Evolutionary conservation across 1,140 invertebrate species (phyloP).

Genomic region (Colletes latitarsis): DNA sequence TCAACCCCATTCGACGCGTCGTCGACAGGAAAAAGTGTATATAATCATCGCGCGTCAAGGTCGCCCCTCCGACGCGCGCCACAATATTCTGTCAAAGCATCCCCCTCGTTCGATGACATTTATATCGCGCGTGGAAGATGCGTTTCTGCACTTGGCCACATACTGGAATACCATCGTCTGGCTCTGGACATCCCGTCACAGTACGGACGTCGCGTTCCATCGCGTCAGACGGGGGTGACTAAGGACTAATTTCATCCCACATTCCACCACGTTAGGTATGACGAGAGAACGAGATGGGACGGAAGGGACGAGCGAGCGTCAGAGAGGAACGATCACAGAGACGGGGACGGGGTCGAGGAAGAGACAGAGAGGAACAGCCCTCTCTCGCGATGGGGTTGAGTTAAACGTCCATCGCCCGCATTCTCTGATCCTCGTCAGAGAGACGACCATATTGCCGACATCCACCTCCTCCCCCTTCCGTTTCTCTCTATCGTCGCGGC

Average conservation of each 20-base stretch:
- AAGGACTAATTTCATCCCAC: conserved; percentile 66
- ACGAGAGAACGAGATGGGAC: conserved; percentile 16
- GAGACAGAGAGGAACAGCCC: background rate
- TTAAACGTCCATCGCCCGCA: conserved; percentile 62
- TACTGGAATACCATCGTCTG: conserved; percentile 49
- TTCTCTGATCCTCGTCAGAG: conserved; percentile 55
- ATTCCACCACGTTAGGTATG: conserved; percentile 62
- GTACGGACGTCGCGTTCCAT: conserved; percentile 58
- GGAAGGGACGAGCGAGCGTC: conserved; percentile 6
- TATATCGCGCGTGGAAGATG: conserved; percentile 56
- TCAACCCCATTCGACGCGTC: background rate
- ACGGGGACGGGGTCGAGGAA: background rate
- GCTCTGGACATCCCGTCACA: conserved; percentile 51
- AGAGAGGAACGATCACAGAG: conserved; percentile 10
- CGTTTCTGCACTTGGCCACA: conserved; percentile 40
- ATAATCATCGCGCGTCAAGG: conserved; percentile 22
- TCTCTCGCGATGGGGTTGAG: conserved; percentile 36
- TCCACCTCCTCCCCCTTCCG: conserved; percentile 16
- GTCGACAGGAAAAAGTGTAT: background rate
- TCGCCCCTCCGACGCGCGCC: conserved; percentile 11
- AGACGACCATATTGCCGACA: conserved; percentile 52
- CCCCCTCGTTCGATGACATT: conserved; percentile 41
- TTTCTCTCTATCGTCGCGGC: conserved; percentile 4
- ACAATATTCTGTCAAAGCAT: conserved; percentile 37
- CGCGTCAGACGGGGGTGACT: conserved; percentile 49